Evolutionary conservation across 1,140 invertebrate genomes (phyloP), one percentile per base, ranked within the genome.

Genomic region (Lysiphlebus fabarum): DNA sequence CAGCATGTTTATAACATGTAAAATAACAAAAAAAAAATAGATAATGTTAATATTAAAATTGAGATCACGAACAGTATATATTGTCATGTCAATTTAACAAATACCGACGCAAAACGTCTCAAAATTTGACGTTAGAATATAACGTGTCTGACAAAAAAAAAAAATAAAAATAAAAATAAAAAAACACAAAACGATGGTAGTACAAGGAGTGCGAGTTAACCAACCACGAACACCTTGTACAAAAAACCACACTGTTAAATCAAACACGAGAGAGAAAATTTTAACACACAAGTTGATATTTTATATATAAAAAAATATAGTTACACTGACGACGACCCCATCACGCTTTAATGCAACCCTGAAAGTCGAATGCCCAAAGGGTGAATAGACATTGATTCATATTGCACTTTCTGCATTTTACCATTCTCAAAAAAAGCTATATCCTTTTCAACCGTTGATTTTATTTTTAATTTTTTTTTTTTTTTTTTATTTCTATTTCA

Each of bases 331-430:
- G 17, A 26, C 17, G 17, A 26, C 17, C 17, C 17, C 17, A 4
- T 26, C 17, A 26, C 4, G 17, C 17, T 26, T 26, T 26, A 26
- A 26, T 26, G 17, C 17, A 26, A 26, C 17, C 17, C 17, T 26
- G 17, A 26, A 26, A 42, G 9, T 10, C 41, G 41, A 42, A n/a
- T 10, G 41, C 9, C 9, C 9, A 42, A 6, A n/a, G 36, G 36
- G 5, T 45, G 56, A 56, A 37, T 58, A 59, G 37, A 67, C 61
- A 61, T 63, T 68, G 65, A 69, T 67, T 69, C 65, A 69, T 66
- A 59, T 62, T 65, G 62, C 59, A 54, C 26, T 63, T 26, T 26
- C 17, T 26, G 17, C 17, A 26, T 26, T n/a, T 26, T 26, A 26
- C 17, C 17, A 26, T 63, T 54, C 44, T 38, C 41, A 34, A 38